Conservation (phyloP, 92 coral and sea anemone species). For the Porites lobata region DNA sequence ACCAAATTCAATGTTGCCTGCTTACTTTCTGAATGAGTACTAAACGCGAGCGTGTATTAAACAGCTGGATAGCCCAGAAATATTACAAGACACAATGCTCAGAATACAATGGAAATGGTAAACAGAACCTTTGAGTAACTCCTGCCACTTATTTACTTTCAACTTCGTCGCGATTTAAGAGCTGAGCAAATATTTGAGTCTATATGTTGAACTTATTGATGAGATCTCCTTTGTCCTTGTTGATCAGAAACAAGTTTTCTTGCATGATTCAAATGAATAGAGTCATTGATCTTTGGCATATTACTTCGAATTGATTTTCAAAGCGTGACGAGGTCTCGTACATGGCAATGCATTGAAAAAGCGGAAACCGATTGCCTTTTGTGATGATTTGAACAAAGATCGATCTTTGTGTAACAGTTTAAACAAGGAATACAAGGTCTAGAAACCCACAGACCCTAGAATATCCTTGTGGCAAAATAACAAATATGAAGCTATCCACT, state of each 20-base stretch:
- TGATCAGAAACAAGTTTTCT: constrained; percentile 26
- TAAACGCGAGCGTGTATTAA: constrained; percentile 27
- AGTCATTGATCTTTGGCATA: constrained; percentile 55
- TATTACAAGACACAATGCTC: constrained; percentile 38
- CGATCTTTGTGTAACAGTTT: constrained; percentile 24
- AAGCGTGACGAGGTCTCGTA: constrained; percentile 60
- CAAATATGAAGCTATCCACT: constrained; percentile 54
- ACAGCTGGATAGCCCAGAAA: constrained; percentile 52
- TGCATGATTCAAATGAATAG: constrained; percentile 48
- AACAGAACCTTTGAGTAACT: constrained; percentile 40
- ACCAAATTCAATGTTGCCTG: neutral
- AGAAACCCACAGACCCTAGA: constrained; percentile 7
- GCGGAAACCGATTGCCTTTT: constrained; percentile 44
- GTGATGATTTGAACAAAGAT: constrained; percentile 42
- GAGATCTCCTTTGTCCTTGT: constrained; percentile 11
- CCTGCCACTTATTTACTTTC: constrained; percentile 38
- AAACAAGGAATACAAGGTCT: constrained; percentile 11
- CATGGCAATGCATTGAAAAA: neutral
- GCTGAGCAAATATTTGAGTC: constrained; percentile 41
- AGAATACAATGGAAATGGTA: constrained; percentile 46
- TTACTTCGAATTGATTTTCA: constrained; percentile 46
- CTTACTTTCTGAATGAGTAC: constrained; percentile 8
- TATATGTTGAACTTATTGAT: constrained; percentile 5
- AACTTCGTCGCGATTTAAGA: constrained; percentile 25
- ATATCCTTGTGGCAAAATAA: constrained; percentile 46